phyloP scores from a whole-genome alignment of 2,113 vertebrate species.

The Enhydra lutris region DNA sequence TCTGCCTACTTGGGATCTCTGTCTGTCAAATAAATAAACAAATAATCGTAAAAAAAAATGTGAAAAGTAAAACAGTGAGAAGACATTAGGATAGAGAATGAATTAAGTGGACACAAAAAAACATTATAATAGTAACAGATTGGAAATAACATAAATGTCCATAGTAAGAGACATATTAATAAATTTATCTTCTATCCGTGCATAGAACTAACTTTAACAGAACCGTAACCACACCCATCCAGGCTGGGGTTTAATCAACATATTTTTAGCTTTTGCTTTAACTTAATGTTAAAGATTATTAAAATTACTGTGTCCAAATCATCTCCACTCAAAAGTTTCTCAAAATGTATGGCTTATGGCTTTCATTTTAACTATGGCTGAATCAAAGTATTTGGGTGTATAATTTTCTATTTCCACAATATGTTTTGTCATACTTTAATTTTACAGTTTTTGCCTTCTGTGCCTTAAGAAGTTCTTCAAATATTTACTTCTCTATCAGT shows the following conservation, averaged over 20 bases:
- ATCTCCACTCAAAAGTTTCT: not conserved
- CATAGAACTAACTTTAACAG: not conserved
- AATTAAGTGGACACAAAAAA: not conserved
- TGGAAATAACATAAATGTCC: not conserved
- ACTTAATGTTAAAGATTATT: not conserved
- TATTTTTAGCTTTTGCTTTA: not conserved
- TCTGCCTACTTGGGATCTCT: no score
- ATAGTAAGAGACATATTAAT: not conserved
- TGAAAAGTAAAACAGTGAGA: not conserved
- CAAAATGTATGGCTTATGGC: not conserved
- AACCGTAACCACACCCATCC: not conserved
- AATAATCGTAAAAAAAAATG: not conserved
- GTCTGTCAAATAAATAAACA: no score
- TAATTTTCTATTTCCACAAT: constrained; percentile 7
- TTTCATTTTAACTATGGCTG: not conserved
- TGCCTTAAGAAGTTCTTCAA: not conserved
- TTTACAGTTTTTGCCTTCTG: not conserved
- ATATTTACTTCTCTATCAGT: not conserved
- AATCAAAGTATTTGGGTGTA: not conserved
- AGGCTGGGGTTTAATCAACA: not conserved
- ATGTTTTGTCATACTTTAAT: constrained; percentile 8
- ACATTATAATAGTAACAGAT: not conserved
- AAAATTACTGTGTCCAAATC: not conserved
- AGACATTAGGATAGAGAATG: not conserved
- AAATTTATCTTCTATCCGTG: not conserved